Evolutionary conservation across 2,797 vertebrate species (phyloP), one percentile per base, ranked within the genome.

Genomic region (Onychomys arenicola): DNA sequence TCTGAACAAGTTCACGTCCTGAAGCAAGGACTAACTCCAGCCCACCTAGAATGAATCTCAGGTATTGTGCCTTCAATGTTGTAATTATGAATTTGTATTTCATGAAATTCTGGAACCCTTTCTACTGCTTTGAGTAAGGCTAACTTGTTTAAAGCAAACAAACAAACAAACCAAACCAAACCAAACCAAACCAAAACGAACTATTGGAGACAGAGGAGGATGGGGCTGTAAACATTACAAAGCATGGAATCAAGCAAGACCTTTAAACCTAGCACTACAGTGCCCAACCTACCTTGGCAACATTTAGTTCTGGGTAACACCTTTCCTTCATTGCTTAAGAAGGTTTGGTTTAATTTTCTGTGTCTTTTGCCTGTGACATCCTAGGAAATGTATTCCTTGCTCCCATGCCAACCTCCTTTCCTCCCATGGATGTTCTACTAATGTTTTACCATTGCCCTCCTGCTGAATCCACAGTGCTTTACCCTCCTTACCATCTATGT

Each of bases 261-360:
- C 9, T 87, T 46, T 43, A 49, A 32, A 63, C 52, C 0, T 5
- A 83, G 21, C 0, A 29, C 32, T 34, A 46, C 67, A n/a, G 83
- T 90, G 40, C 37, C 61, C 63, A 14, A 5, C 19, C 12, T 86
- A 32, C 55, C 10, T 19, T 29, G 17, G 3, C 6, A 32, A 19
- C 40, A 21, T 82, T 65, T 4, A 32, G 63, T 57, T 83, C 61
- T 61, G 37, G 69, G 46, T 37, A 65, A 93, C 27, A 87, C 16
- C 27, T 71, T 87, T 86, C 25, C 29, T 89, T 80, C 57, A 52
- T 32, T 80, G 83, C 61, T 76, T 37, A 91, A 46, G 46, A 34
- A 52, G 10, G 32, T 52, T 57, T 76, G 49, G 90, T 37, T 80
- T 88, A 23, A 29, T 90, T 87, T 91, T 94, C 88, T 93, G 21